These are phyloP conservation scores for Pterophyllum scalare DNA, from an alignment of 2,113 vertebrate genomes.

Conservation along the genomic window DNA sequence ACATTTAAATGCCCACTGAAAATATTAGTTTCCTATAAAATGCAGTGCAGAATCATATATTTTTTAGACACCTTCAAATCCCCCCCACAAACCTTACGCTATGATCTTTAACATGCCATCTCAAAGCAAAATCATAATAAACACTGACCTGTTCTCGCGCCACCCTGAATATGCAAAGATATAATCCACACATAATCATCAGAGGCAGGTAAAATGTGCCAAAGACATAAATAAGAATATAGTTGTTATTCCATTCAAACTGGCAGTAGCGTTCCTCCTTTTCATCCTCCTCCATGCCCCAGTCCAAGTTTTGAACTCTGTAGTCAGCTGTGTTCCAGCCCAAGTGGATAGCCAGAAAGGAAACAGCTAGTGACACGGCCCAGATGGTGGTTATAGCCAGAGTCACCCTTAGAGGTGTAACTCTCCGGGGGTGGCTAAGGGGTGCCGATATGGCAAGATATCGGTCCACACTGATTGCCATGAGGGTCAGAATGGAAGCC, in stretches of 20 bases:
- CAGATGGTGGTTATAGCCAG: conserved; percentile 86
- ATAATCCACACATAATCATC: conserved; percentile 90
- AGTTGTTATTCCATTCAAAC: conserved; percentile 87
- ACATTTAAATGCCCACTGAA: neutral
- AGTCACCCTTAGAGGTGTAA: conserved; percentile 83
- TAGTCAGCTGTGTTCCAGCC: conserved; percentile 90
- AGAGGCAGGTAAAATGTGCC: conserved; percentile 91
- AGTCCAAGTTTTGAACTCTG: conserved; percentile 77
- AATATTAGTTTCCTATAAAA: neutral
- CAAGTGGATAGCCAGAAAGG: conserved; percentile 91
- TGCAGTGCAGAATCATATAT: neutral
- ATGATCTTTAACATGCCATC: neutral
- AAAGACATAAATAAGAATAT: conserved; percentile 84
- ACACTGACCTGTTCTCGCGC: conserved; percentile 85
- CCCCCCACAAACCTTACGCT: neutral
- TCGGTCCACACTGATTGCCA: conserved; percentile 93
- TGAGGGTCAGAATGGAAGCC: conserved; percentile 93
- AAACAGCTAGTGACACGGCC: conserved; percentile 85
- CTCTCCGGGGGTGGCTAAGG: conserved; percentile 84
- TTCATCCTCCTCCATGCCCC: conserved; percentile 45
- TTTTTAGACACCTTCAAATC: neutral
- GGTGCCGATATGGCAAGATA: conserved; percentile 90
- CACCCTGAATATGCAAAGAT: conserved; percentile 90
- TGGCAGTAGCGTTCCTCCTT: conserved; percentile 80
- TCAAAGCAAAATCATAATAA: neutral